These are phyloP conservation scores for Hydropsyche betteni DNA, from an alignment of 2,888 invertebrate genomes.

Conservation along the genomic window DNA sequence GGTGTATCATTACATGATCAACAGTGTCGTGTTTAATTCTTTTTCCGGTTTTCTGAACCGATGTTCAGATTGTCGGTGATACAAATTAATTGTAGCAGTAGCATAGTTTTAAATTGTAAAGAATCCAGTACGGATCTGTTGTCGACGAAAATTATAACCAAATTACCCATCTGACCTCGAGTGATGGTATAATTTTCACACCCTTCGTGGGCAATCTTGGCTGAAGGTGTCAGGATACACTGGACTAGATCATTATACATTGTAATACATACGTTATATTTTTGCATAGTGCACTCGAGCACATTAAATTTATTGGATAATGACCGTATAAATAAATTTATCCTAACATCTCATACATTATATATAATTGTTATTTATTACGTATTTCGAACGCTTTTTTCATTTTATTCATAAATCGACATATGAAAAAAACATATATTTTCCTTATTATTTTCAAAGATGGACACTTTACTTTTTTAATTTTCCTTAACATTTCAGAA, in stretches of 20 bases:
- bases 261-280: neutral
- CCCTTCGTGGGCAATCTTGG: constrained; percentile 7
- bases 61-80: no score
- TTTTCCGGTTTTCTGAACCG: no score
- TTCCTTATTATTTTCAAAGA: no score
- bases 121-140: neutral
- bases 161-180: constrained; percentile 15
- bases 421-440: no score
- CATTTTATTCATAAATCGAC: neutral
- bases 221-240: constrained; percentile 15
- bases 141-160: neutral
- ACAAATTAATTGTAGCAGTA: no score
- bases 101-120: no score
- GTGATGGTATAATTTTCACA: constrained; percentile 26
- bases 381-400: neutral
- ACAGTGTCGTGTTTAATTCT: no score
- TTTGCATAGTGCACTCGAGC: neutral
- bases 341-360: neutral
- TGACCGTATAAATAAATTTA: neutral
- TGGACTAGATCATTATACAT: constrained; percentile 9
- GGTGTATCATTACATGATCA: neutral
- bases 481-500: no score
- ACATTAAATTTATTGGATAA: constrained; percentile 15
- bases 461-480: no score
- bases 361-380: neutral